These are phyloP conservation scores for Abrostola triplasia DNA, from an alignment of 2,888 invertebrate species.

Conservation along the genomic window DNA sequence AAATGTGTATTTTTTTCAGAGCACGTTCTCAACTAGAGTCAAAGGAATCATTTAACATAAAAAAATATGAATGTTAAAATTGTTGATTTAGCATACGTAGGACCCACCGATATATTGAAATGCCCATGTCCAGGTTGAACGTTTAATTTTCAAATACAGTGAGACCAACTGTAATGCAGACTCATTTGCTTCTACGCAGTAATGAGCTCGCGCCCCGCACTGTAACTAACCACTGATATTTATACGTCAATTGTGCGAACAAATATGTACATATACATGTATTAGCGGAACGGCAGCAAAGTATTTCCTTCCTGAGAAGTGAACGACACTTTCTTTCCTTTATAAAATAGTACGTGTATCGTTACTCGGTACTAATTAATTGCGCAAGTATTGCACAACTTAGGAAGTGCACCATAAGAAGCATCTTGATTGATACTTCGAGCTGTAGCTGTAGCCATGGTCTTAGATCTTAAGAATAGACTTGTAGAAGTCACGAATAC, in stretches of 20 bases:
- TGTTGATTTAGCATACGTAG: no score
- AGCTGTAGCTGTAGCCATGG: slow-evolving; percentile 19
- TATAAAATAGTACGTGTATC: slow-evolving; percentile 34
- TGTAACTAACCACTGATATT: slow-evolving; percentile 14
- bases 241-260: slow-evolving; percentile 38
- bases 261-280: slow-evolving; percentile 43
- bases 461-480: slow-evolving; percentile 20
- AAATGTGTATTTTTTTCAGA: no score
- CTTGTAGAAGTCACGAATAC: neutral
- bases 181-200: neutral
- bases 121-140: no score
- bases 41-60: no score
- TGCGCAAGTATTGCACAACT: slow-evolving; percentile 51
- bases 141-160: no score
- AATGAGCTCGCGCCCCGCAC: neutral
- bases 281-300: slow-evolving; percentile 37
- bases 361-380: slow-evolving; percentile 46
- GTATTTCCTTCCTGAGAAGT: slow-evolving; percentile 50
- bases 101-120: no score
- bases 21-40: no score
- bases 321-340: slow-evolving; percentile 60
- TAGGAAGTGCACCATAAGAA: slow-evolving; percentile 47
- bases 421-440: slow-evolving; percentile 45
- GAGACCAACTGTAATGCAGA: slow-evolving; percentile 2
- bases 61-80: no score